Percentiles rank a stretch among this genome's conserved stretches.
Evolutionary conservation across 2,797 vertebrate genomes (phyloP).

Genomic region (Halcyon smyrnensis): DNA sequence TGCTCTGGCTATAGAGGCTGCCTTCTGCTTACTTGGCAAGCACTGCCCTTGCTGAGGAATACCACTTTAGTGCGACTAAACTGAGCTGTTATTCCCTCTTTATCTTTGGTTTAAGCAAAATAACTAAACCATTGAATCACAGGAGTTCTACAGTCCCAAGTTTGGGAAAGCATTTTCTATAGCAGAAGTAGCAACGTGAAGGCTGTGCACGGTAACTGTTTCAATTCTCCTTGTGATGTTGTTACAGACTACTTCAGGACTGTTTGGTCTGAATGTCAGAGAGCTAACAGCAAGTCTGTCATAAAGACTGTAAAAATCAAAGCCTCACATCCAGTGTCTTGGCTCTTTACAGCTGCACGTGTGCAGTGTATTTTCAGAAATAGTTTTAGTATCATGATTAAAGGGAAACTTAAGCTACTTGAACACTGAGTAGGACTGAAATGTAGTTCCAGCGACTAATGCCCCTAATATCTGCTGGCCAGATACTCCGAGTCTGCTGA

Average conservation of each 20-base stretch:
- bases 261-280: not conserved
- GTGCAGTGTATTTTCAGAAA: not conserved
- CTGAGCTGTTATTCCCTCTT: not conserved
- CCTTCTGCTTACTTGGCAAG: conserved; percentile 17
- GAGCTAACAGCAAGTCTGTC: not conserved
- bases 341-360: not conserved
- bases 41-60: not conserved
- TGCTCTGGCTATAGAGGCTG: not conserved
- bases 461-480: not conserved
- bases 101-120: not conserved
- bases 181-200: not conserved
- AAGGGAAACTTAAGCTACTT: not conserved
- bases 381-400: not conserved
- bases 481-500: not conserved
- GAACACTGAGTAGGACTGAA: not conserved
- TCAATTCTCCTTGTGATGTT: not conserved
- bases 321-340: not conserved
- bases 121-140: not conserved
- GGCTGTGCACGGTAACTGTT: not conserved
- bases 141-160: not conserved
- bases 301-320: not conserved
- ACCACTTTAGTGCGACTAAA: not conserved
- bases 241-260: not conserved
- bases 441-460: not conserved
- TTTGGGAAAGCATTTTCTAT: not conserved